A percentile compares a stretch with the other conserved stretches of the same genome.
Evolutionary conservation across 1,140 invertebrate genomes (phyloP).

Genomic region (Leptestheria dahalacensis): DNA sequence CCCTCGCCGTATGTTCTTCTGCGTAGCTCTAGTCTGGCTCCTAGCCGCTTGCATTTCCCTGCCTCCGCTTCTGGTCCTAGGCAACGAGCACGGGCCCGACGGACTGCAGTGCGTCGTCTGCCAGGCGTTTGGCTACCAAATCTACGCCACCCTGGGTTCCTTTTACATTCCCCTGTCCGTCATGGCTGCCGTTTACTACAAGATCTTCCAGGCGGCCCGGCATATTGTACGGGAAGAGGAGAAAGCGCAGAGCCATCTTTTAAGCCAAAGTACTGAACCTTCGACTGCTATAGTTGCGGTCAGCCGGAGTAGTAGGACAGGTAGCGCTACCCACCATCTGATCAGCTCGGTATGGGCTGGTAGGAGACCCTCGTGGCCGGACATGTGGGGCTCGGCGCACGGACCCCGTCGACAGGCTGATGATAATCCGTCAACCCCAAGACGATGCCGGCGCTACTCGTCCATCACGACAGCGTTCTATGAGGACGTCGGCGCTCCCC

Average conservation of each 20-base stretch:
- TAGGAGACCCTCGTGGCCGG: not conserved
- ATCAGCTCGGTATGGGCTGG: not conserved
- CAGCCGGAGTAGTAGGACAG: not conserved
- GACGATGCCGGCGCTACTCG: not conserved
- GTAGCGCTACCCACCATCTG: not conserved
- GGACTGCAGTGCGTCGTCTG: conserved; percentile 57
- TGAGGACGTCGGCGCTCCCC: no score
- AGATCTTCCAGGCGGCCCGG: conserved; percentile 70
- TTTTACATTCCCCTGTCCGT: conserved; percentile 79
- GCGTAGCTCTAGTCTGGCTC: conserved; percentile 76
- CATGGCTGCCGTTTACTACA: conserved; percentile 79
- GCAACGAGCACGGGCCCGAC: conserved; percentile 58
- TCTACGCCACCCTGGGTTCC: conserved; percentile 75
- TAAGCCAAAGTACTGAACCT: conserved; percentile 30
- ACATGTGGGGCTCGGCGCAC: no score
- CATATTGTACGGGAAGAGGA: conserved; percentile 71
- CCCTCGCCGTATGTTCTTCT: conserved; percentile 62
- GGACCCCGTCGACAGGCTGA: no score
- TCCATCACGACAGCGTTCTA: no score
- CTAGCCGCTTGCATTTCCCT: conserved; percentile 75
- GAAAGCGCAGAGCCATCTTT: conserved; percentile 64
- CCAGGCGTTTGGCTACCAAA: conserved; percentile 65
- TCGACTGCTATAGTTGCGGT: conserved; percentile 19
- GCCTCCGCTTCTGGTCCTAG: conserved; percentile 70
- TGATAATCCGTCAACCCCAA: no score